Evolutionary conservation across 2,113 vertebrate species (phyloP), one percentile per base, ranked within the genome.

Genomic region (Forbesichthys papilliferus): DNA sequence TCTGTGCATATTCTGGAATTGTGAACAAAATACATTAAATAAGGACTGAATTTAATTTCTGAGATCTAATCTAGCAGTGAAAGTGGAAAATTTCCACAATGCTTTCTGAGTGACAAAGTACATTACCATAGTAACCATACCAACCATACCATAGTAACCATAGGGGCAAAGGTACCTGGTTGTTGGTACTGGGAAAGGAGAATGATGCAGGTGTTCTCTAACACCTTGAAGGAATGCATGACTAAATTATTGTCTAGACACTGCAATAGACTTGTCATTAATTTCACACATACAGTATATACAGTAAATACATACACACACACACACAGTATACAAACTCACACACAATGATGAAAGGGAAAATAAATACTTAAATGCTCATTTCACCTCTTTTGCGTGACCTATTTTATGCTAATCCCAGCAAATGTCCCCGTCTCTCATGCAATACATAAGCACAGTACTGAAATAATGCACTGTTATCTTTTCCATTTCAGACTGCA

Each of bases 211-310:
- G 81, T 86, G 84, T 84, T 86, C 81, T 83, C 48, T 68, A 80
- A 81, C 84, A 85, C 78, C 84, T 81, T 70, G 56, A 69, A 82
- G 70, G 83, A 87, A 82, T 73, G 80, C 77, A 68, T 76, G 78
- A 82, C 83, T 74, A 81, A 79, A 81, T 80, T 72, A 83, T 69
- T 27, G 27, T 27, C 27, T 27, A 27, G 27, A 27, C 27, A 27
- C 27, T 27, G 27, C 27, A 27, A 27, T 3, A 27, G 27, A 27
- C 27, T 27, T 27, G 27, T 27, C 27, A 27, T 27, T 27, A 2
- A 27, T 27, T 27, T 27, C 27, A 27, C 27, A 27, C 27, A 27
- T 27, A 27, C 27, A 27, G 27, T 27, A 8, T n/a, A 56, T 18
- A 56, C 20, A 20, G 20, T 20, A 20, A 20, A 20, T 20, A 1